phyloP scores from a whole-genome alignment of 2,888 invertebrate species.

The Drosophila anomelani region DNA sequence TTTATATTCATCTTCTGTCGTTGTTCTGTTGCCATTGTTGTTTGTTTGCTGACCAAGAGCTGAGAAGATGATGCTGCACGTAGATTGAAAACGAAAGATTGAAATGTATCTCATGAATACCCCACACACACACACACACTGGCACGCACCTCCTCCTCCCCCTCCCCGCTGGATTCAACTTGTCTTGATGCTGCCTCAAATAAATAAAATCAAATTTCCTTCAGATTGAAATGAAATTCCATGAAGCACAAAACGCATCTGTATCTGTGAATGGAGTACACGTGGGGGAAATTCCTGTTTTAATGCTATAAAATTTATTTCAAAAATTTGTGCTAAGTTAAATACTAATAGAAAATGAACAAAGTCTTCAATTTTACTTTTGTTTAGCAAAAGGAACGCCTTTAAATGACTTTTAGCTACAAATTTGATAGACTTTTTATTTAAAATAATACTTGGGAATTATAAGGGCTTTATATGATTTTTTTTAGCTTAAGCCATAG shows the following conservation, averaged over 20 bases:
- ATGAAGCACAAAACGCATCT: slow-evolving; percentile 33
- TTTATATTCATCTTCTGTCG: slow-evolving; percentile 16
- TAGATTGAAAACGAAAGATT: slow-evolving; percentile 72
- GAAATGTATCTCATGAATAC: slow-evolving; percentile 67
- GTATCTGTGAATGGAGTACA: slow-evolving; percentile 12
- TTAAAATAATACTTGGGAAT: not conserved
- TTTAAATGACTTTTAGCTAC: too few relatives aligned
- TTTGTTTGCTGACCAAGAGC: slow-evolving; percentile 45
- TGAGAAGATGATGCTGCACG: slow-evolving; percentile 38
- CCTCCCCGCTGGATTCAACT: slow-evolving; percentile 11
- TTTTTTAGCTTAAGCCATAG: not conserved
- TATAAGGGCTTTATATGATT: not conserved
- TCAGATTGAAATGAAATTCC: slow-evolving; percentile 63
- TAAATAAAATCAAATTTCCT: slow-evolving; percentile 55
- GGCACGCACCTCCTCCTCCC: not conserved
- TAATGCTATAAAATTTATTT: rapidly evolving
- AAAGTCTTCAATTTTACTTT: not conserved
- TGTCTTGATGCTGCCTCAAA: slow-evolving; percentile 42
- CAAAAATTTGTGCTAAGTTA: rapidly evolving
- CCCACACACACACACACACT: not conserved
- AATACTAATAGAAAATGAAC: not conserved
- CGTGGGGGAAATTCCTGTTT: not conserved
- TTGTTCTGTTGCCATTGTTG: slow-evolving; percentile 23
- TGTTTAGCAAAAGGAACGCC: too few relatives aligned
- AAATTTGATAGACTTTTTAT: not conserved